Conservation (phyloP, 2,113 vertebrate genomes). For the Microtus pennsylvanicus region DNA sequence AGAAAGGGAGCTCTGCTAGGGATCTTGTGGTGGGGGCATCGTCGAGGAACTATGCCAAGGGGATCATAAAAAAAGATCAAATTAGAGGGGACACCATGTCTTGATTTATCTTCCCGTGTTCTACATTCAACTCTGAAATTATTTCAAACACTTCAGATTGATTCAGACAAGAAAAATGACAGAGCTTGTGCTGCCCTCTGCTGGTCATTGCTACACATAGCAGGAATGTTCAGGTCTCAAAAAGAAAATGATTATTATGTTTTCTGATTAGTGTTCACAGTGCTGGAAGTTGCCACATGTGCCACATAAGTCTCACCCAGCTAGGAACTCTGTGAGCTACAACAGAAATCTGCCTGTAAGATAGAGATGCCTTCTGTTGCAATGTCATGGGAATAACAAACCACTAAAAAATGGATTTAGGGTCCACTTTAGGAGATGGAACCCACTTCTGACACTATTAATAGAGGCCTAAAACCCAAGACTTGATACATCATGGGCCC, state of each 20-base stretch:
- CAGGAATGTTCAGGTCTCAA: accelerated
- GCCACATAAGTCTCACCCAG: neutral
- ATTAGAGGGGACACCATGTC: slow-evolving; percentile 25
- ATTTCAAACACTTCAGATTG: slow-evolving; percentile 14
- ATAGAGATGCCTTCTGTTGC: no score
- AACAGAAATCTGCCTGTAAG: neutral
- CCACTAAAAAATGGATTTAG: neutral
- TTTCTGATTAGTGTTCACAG: neutral
- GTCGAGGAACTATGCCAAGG: neutral
- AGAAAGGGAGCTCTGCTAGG: neutral
- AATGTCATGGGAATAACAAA: neutral
- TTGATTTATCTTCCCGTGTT: slow-evolving; percentile 70
- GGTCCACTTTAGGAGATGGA: no score
- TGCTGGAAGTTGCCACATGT: neutral
- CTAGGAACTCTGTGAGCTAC: neutral
- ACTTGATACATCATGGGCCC: neutral
- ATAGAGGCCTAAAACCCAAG: neutral
- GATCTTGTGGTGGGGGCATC: neutral
- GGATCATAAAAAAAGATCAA: slow-evolving; percentile 40
- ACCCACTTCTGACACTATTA: neutral
- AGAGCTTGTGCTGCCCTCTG: slow-evolving; percentile 83
- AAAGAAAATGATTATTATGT: neutral
- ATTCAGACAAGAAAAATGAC: neutral
- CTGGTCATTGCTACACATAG: slow-evolving; percentile 49
- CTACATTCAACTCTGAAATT: slow-evolving; percentile 53